Percentiles rank a stretch among this genome's conserved stretches.
Evolutionary conservation across 2,113 vertebrate species (phyloP).

Genomic region (Sphyrna mokarran): DNA sequence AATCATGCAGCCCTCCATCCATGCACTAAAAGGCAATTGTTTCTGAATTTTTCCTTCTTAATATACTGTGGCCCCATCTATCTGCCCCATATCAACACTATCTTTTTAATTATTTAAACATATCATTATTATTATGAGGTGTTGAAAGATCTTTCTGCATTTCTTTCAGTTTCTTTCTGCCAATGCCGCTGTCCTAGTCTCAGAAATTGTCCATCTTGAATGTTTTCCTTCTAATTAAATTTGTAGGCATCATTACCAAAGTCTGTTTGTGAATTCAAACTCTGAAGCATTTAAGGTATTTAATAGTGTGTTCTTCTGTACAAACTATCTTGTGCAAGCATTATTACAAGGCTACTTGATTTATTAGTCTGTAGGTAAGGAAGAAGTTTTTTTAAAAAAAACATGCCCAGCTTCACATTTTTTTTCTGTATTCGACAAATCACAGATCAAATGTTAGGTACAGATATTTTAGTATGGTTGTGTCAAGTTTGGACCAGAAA

Average conservation of each 20-base stretch:
- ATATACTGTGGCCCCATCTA: not conserved
- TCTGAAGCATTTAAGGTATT: not conserved
- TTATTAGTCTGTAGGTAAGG: not conserved
- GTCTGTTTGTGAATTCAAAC: not conserved
- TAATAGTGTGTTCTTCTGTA: not conserved
- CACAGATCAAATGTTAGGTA: not conserved
- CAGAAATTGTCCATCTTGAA: not conserved
- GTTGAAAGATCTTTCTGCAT: not conserved
- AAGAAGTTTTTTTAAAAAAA: not conserved
- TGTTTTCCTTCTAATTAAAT: not conserved
- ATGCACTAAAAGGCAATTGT: not conserved
- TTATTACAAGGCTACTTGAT: not conserved
- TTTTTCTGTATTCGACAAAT: slow-evolving; percentile 1
- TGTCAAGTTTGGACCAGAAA: not conserved
- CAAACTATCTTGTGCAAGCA: not conserved
- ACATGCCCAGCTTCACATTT: not conserved
- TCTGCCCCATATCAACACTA: not conserved
- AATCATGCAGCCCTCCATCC: not conserved
- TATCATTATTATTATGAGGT: slow-evolving; percentile 1
- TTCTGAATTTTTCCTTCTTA: not conserved
- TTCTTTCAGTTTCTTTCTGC: not conserved
- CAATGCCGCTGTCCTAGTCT: not conserved
- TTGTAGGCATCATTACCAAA: not conserved
- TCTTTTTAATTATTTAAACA: slow-evolving; percentile 6
- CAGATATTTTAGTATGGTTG: not conserved